Percentiles rank a stretch among this genome's conserved stretches.
These are phyloP conservation scores for Acrocephalus arundinaceus DNA, from an alignment of 2,113 vertebrate species.

Conservation along the genomic window DNA sequence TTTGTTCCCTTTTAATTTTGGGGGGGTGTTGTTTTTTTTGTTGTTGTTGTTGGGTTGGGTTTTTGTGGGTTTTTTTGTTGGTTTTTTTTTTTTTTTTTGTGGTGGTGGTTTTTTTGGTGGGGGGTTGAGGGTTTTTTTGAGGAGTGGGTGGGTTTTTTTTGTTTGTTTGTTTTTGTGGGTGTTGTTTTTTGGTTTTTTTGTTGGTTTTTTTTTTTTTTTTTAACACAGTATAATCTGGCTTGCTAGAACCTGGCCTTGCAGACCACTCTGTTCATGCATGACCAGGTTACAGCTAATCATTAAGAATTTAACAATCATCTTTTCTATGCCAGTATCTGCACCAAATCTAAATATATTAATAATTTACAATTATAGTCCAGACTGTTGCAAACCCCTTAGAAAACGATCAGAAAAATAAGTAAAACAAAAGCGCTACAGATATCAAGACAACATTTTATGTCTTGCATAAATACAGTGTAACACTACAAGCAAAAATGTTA, in stretches of 20 bases:
- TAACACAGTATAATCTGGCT: not conserved
- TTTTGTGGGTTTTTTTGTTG: too few species aligned
- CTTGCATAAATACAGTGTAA: not conserved
- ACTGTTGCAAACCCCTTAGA: not conserved
- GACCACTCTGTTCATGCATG: not conserved
- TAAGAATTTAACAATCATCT: not conserved
- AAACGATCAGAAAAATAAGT: not conserved
- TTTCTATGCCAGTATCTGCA: not conserved
- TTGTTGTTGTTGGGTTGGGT: too few species aligned
- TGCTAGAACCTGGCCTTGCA: not conserved
- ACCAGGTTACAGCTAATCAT: not conserved
- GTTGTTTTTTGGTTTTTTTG: too few species aligned
- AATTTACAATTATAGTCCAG: not conserved
- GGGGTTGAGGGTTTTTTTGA: too few species aligned
- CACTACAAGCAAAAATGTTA: not conserved
- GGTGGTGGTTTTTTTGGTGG: too few species aligned
- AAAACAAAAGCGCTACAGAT: not conserved
- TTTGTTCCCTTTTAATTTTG: not conserved
- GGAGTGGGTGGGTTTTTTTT: too few species aligned
- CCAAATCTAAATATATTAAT: not conserved
- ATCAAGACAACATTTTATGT: not conserved
- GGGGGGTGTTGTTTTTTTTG: too few species aligned
- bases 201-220: not conserved
- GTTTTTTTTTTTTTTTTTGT: not conserved
- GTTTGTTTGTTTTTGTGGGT: too few species aligned